Evolutionary conservation across 1,140 invertebrate species (phyloP).

Genomic region (Aleiodes sp.): DNA sequence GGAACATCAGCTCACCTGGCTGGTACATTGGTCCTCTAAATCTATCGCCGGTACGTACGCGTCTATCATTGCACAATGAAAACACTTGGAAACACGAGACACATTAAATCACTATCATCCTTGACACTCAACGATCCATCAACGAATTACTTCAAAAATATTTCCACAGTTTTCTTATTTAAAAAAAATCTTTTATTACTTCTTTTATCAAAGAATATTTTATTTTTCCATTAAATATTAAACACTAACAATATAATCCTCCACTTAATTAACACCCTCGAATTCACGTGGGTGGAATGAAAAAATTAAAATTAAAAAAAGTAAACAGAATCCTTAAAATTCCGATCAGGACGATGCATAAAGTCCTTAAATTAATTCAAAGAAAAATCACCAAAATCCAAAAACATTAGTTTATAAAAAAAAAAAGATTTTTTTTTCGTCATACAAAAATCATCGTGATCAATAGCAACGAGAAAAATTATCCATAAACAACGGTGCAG

Average conservation of each 20-base stretch:
- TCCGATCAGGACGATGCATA: too few species aligned
- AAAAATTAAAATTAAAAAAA: constrained; percentile 1
- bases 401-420: too few species aligned
- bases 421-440: too few species aligned
- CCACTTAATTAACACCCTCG: neutral
- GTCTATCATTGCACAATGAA: constrained; percentile 58
- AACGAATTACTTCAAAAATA: neutral
- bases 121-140: neutral
- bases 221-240: neutral
- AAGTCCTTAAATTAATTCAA: too few species aligned
- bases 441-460: too few species aligned
- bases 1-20: constrained; percentile 50
- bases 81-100: constrained; percentile 34
- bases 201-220: neutral
- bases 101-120: constrained; percentile 4
- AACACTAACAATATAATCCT: neutral
- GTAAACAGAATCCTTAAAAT: too few species aligned
- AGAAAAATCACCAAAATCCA: too few species aligned
- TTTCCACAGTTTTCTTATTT: neutral
- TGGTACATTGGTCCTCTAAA: constrained; percentile 63
- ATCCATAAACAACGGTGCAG: too few species aligned
- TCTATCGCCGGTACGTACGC: constrained; percentile 41
- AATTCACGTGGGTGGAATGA: neutral
- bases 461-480: too few species aligned
- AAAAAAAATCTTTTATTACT: too few species aligned